Evolutionary conservation across 2,797 vertebrate species (phyloP).

Genomic region (Phrynocephalus vlangalii): DNA sequence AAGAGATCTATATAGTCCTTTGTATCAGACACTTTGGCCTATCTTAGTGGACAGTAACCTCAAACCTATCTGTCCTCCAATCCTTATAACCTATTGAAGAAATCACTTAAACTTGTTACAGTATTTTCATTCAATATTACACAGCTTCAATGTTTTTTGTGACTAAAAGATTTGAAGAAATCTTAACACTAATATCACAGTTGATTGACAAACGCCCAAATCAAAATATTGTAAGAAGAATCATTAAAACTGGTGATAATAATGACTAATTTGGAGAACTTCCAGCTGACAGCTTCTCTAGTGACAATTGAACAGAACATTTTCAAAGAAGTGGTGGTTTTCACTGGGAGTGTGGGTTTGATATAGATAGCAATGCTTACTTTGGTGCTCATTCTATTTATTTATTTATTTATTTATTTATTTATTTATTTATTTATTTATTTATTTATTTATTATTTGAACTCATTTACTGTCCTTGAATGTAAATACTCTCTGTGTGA

Average conservation of each 20-base stretch:
- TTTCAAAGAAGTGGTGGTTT: not conserved
- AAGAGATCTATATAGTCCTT: not conserved
- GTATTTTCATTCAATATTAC: not conserved
- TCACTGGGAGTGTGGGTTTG: not conserved
- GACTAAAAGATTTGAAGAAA: not conserved
- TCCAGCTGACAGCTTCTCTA: not conserved
- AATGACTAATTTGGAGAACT: conserved; percentile 8
- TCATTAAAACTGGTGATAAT: conserved; percentile 2
- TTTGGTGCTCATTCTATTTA: not conserved
- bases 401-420: no score
- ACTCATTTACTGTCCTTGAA: no score
- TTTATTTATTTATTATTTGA: no score
- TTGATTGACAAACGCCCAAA: conserved; percentile 1
- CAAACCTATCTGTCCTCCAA: not conserved
- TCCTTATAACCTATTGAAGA: not conserved
- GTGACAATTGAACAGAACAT: not conserved
- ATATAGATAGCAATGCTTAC: not conserved
- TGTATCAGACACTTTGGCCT: not conserved
- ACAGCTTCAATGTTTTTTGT: not conserved
- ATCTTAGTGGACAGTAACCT: not conserved
- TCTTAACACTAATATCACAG: not conserved
- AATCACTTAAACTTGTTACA: not conserved
- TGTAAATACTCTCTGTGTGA: no score
- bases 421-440: no score
- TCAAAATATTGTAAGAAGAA: conserved; percentile 11